Conservation (phyloP, 2,113 vertebrate species). For the Peromyscus polionotus region DNA sequence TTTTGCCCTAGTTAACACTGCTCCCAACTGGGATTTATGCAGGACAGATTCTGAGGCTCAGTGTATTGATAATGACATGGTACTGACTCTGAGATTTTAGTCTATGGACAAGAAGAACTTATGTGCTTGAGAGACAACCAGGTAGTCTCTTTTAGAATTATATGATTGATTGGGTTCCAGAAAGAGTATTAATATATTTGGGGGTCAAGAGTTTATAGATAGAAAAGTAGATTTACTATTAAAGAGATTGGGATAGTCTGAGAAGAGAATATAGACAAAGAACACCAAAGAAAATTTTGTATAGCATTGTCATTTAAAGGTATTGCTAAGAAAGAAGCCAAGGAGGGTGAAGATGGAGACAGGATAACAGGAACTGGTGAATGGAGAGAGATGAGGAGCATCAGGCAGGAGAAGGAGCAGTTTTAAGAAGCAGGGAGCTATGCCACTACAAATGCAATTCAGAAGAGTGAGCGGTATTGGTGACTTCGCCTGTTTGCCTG, state of each 20-base stretch:
- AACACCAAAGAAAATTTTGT: not conserved
- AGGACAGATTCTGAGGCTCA: not conserved
- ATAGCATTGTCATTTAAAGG: not conserved
- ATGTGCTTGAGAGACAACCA: not conserved
- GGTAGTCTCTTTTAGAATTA: not conserved
- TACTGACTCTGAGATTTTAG: not conserved
- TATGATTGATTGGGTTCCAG: not conserved
- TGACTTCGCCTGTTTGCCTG: conserved; percentile 10
- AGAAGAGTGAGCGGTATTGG: not conserved
- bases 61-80: not conserved
- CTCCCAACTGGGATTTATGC: not conserved
- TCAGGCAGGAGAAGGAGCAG: not conserved
- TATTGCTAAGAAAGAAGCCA: not conserved
- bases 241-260: not conserved
- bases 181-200: conserved; percentile 36
- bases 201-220: not conserved
- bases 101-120: not conserved
- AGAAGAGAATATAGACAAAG: not conserved
- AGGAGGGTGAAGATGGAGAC: not conserved
- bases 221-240: not conserved
- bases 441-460: not conserved
- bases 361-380: not conserved
- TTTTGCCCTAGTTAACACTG: not conserved
- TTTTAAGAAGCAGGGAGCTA: not conserved
- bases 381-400: not conserved